These are phyloP conservation scores for Watsonalla cultraria DNA, from an alignment of 2,888 invertebrate species.

Conservation along the genomic window DNA sequence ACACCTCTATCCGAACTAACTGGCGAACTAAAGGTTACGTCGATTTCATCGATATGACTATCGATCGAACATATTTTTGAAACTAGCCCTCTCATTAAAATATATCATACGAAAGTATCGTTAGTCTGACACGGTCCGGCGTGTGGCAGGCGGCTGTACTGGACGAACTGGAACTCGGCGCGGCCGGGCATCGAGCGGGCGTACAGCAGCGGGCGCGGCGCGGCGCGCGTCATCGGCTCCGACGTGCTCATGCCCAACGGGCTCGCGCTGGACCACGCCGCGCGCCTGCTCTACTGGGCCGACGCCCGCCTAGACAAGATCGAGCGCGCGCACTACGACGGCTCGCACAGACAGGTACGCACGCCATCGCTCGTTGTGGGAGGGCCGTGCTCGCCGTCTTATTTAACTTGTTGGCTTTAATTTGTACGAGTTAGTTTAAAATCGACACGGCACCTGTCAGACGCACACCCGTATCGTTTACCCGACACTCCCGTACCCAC, in stretches of 20 bases:
- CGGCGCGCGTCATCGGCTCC: conserved; percentile 83
- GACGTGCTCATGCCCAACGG: conserved; percentile 94
- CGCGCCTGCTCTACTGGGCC: conserved; percentile 89
- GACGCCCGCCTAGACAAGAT: conserved; percentile 92
- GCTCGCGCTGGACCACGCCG: conserved; percentile 85
- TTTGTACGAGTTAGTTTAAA: too few relatives aligned
- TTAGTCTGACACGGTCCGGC: background rate
- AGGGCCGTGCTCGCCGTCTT: too few relatives aligned
- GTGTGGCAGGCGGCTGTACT: conserved; percentile 82
- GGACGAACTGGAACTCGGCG: conserved; percentile 94
- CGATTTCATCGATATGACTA: too few relatives aligned
- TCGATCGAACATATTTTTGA: too few relatives aligned
- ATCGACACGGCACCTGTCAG: too few relatives aligned
- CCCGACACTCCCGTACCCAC: too few relatives aligned
- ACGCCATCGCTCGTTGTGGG: background rate
- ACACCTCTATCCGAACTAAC: too few relatives aligned
- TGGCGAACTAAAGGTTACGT: too few relatives aligned
- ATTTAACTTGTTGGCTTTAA: too few relatives aligned
- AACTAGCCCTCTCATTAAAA: too few relatives aligned
- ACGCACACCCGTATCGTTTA: too few relatives aligned
- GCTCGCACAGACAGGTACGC: conserved; percentile 81
- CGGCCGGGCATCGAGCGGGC: conserved; percentile 90
- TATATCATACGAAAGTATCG: too few relatives aligned
- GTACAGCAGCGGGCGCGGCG: conserved; percentile 81
- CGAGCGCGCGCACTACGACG: conserved; percentile 89